A percentile compares a stretch with the other conserved stretches of the same genome.
Evolutionary conservation across 2,113 vertebrate genomes (phyloP).

Genomic region (Phyllopteryx taeniolatus): DNA sequence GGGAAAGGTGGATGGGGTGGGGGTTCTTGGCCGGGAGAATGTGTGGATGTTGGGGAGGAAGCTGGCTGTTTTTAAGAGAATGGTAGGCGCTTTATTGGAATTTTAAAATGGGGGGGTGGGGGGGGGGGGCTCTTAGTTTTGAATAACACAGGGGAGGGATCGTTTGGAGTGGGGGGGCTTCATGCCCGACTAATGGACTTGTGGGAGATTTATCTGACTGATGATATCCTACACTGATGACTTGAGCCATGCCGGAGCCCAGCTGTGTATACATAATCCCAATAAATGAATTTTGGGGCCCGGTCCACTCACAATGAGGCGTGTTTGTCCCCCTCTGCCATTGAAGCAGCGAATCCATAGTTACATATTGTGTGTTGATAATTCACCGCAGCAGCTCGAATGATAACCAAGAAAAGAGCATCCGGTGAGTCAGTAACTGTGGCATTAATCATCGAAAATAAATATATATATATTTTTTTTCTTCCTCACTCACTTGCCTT

Average conservation of each 20-base stretch:
- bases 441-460: neutral
- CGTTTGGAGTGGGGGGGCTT: slow-evolving; percentile 21
- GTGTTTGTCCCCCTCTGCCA: slow-evolving; percentile 10
- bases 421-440: slow-evolving; percentile 19
- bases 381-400: slow-evolving; percentile 32
- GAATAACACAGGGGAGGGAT: slow-evolving; percentile 36
- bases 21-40: slow-evolving; percentile 56
- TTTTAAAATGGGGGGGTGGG: slow-evolving; percentile 41
- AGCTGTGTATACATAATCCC: slow-evolving; percentile 40
- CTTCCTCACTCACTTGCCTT: neutral
- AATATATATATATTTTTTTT: too few relatives aligned
- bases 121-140: slow-evolving; percentile 19
- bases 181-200: slow-evolving; percentile 39
- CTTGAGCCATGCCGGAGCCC: slow-evolving; percentile 29
- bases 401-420: slow-evolving; percentile 15
- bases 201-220: slow-evolving; percentile 30
- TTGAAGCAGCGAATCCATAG: slow-evolving; percentile 18
- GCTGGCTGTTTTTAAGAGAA: slow-evolving; percentile 53
- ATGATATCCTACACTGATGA: slow-evolving; percentile 37
- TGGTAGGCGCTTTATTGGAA: slow-evolving; percentile 52
- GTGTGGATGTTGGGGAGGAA: slow-evolving; percentile 61
- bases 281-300: slow-evolving; percentile 33
- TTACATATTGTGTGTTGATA: slow-evolving; percentile 27
- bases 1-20: slow-evolving; percentile 43
- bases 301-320: slow-evolving; percentile 4